Conservation (phyloP, 1,140 invertebrate species). For the Cecropterus lyciades region DNA sequence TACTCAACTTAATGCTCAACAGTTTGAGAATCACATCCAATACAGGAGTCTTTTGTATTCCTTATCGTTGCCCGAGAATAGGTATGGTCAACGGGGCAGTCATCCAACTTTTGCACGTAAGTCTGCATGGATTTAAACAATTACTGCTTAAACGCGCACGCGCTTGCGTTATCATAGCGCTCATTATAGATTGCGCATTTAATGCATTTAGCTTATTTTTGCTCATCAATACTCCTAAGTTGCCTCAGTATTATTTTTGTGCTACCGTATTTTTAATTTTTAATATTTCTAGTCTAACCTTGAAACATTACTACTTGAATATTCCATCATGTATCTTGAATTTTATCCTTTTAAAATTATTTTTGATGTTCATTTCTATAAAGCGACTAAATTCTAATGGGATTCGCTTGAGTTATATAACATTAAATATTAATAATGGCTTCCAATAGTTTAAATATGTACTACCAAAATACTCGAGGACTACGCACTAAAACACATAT, state of each 20-base stretch:
- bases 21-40: conserved; percentile 17
- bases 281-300: not conserved
- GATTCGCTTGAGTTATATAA: conserved; percentile 3
- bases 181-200: conserved; percentile 3
- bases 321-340: not conserved
- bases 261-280: not conserved
- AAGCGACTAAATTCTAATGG: not conserved
- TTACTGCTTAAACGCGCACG: not conserved
- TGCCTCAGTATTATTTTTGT: not conserved
- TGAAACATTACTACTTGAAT: not conserved
- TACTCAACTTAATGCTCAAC: not conserved
- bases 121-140: not conserved
- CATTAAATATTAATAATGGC: conserved; percentile 10
- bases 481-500: conserved; percentile 35
- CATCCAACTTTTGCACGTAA: conserved; percentile 14
- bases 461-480: conserved; percentile 39
- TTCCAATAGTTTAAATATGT: conserved; percentile 19
- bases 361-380: not conserved
- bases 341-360: not conserved
- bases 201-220: not conserved
- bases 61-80: conserved; percentile 6
- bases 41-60: conserved; percentile 10
- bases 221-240: not conserved
- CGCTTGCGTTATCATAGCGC: not conserved
- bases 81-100: not conserved